Conservation (phyloP, 2,113 vertebrate genomes). For the Eonycteris spelaea region DNA sequence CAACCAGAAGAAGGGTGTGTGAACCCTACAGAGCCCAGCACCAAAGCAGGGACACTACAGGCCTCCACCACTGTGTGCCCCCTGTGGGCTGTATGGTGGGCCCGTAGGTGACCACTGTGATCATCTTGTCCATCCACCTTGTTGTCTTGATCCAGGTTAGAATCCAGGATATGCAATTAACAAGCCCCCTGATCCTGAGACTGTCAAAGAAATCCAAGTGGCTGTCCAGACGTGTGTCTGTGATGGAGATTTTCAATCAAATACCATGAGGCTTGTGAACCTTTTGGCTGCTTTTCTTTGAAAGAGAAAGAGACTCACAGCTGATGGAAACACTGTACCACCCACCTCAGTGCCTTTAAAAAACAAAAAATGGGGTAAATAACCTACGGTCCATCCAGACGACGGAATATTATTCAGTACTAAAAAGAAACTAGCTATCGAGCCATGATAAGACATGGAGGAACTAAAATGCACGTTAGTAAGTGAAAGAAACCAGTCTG, state of each 20-base stretch:
- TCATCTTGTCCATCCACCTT: background rate
- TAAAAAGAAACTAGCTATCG: background rate
- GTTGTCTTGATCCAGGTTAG: background rate
- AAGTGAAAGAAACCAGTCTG: background rate
- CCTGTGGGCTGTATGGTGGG: fast-evolving
- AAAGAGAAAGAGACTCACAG: background rate
- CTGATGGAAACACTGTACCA: background rate
- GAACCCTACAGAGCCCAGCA: background rate
- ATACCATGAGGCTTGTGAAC: fast-evolving
- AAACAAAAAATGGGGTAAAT: background rate
- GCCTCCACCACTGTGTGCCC: background rate
- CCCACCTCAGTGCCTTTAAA: background rate
- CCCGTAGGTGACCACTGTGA: too few species aligned
- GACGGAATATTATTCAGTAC: background rate
- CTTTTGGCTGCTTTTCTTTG: background rate
- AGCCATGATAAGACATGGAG: background rate
- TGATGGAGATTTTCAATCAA: background rate
- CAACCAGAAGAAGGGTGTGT: background rate
- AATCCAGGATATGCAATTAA: background rate
- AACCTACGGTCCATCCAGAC: background rate
- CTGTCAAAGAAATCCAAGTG: background rate
- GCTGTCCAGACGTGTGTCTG: background rate
- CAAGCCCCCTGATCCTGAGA: background rate
- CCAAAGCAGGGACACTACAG: background rate
- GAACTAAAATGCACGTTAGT: fast-evolving